Evolutionary conservation across 2,113 vertebrate species (phyloP), one percentile per base, ranked within the genome.

Genomic region (Oceanites oceanicus): DNA sequence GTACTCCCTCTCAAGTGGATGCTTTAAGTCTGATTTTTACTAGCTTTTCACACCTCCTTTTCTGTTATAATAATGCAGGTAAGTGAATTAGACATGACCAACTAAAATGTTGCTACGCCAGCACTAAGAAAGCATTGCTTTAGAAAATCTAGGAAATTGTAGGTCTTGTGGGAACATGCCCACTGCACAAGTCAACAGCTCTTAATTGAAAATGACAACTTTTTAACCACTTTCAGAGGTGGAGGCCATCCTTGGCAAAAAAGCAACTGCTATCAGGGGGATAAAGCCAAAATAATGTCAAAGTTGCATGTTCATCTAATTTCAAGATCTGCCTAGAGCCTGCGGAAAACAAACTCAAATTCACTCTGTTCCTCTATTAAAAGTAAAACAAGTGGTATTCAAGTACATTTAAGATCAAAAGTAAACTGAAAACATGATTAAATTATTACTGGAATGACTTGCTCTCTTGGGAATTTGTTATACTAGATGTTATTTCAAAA

Each of bases 401-500:
- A 83, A 58, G 26, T 74, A 62, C 19, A 53, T 52, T 83, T 86
- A 84, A 25, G 9, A 50, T 52, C 67, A 74, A 76, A 87, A 44
- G 14, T 62, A 65, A 55, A 93, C 40, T 71, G 59, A 71, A 92
- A 95, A 92, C n/a, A 80, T 5, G 4, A 94, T 82, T 83, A 90
- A 77, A 88, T 67, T 72, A 67, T 67, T 76, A 62, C 44, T 49
- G 36, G 36, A 89, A 67, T 61, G 18, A 23, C 40, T 85, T 71
- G 29, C 15, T 87, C 30, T 68, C 76, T 66, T 75, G 84, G 80
- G 70, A 82, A 72, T 75, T 95, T 82, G 26, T 75, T 94, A 36
- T 52, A 86, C 3, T 67, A 62, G 47, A 58, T 73, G 42, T 56
- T 97, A 56, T 38, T 97, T 96, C 80, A 86, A 96, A 94, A 96